Evolutionary conservation across 2,888 invertebrate species (phyloP).

Genomic region (Leptogaster cylindrica): DNA sequence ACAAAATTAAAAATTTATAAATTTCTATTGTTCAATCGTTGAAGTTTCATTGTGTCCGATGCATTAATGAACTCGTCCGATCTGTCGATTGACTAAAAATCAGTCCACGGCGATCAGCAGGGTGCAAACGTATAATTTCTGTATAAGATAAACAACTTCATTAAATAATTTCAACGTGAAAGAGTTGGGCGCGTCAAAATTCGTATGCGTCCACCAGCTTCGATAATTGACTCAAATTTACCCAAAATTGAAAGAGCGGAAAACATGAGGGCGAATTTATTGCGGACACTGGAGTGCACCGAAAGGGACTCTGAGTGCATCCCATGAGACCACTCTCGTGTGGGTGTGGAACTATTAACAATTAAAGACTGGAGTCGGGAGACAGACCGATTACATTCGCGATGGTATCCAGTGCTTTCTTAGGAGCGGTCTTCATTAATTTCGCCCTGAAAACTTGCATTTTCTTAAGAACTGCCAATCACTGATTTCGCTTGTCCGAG

Average conservation of each 20-base stretch:
- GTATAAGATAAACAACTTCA: not conserved
- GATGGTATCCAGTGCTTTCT: not conserved
- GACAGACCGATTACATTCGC: not conserved
- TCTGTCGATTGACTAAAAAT: not conserved
- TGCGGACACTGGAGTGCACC: not conserved
- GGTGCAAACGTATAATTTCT: conserved; percentile 3
- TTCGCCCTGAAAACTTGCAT: not conserved
- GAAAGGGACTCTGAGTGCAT: not conserved
- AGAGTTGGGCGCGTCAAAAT: not conserved
- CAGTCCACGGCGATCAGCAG: conserved; percentile 5
- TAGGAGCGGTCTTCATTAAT: conserved; percentile 15
- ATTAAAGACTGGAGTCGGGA: conserved; percentile 7
- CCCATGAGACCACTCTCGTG: not conserved
- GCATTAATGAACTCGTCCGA: not conserved
- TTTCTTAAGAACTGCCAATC: conserved; percentile 23
- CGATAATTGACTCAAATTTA: not conserved
- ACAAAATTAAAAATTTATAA: too few species aligned
- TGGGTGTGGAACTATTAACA: conserved; percentile 31
- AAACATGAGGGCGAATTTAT: conserved; percentile 13
- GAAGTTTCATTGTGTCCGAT: too few species aligned
- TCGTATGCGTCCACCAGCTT: not conserved
- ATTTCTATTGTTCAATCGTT: too few species aligned
- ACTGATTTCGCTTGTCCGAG: too few species aligned
- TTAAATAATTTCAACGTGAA: not conserved
- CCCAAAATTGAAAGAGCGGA: not conserved